Conservation (phyloP, 1,140 invertebrate genomes). For the Oppia nitens region DNA sequence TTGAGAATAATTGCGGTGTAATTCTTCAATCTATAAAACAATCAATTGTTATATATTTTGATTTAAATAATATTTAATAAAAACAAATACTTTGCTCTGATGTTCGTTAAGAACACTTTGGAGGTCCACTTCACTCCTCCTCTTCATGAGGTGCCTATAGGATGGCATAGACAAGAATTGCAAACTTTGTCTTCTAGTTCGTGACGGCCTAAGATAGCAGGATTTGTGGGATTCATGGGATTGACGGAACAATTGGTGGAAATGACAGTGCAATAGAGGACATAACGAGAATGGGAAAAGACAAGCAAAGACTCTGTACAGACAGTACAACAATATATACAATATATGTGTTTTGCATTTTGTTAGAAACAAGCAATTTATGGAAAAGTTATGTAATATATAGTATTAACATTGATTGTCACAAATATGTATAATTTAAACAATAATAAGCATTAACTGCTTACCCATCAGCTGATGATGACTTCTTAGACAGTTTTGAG, state of each 20-base stretch:
- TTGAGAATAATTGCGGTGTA: slow-evolving; percentile 44
- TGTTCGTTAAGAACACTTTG: slow-evolving; percentile 13
- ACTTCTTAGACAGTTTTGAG: slow-evolving; percentile 25
- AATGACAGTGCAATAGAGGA: too few relatives aligned
- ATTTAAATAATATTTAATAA: neutral
- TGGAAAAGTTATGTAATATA: too few relatives aligned
- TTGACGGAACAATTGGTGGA: too few relatives aligned
- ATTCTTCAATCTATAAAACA: slow-evolving; percentile 25
- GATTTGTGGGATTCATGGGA: neutral
- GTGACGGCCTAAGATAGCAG: neutral
- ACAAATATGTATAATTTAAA: too few relatives aligned
- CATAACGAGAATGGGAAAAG: too few relatives aligned
- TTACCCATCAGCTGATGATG: slow-evolving; percentile 22
- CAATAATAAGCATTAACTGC: neutral
- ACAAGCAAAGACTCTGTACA: neutral
- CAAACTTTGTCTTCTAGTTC: slow-evolving; percentile 8
- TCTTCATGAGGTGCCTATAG: slow-evolving; percentile 18
- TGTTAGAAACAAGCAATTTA: too few relatives aligned
- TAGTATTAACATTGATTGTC: too few relatives aligned
- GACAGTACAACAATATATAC: neutral
- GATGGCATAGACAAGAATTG: slow-evolving; percentile 12
- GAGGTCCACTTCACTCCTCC: slow-evolving; percentile 18
- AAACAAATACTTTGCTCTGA: slow-evolving; percentile 16
- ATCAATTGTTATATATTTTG: neutral
- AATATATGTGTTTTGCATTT: too few relatives aligned